These are phyloP conservation scores for Vombatus ursinus DNA, from an alignment of 2,113 vertebrate species.

Conservation along the genomic window DNA sequence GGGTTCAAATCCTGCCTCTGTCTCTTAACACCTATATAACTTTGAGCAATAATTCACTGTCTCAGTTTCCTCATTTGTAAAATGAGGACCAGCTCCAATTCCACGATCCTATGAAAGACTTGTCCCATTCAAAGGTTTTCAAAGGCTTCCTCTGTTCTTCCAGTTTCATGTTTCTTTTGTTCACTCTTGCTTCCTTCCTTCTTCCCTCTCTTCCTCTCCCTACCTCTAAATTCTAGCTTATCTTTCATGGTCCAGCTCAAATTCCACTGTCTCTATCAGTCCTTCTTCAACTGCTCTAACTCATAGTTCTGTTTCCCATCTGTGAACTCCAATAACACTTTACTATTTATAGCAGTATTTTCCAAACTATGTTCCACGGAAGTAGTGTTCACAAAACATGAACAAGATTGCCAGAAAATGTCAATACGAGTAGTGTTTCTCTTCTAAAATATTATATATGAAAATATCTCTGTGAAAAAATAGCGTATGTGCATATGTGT, in stretches of 20 bases:
- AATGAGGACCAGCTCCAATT: constrained; percentile 1
- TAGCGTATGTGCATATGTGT: background rate
- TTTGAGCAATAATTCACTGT: background rate
- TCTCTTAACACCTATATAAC: background rate
- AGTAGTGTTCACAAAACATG: background rate
- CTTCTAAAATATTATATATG: background rate
- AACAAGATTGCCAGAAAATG: background rate
- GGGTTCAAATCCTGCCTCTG: background rate
- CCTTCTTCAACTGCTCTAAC: constrained; percentile 25
- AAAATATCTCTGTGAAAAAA: constrained; percentile 25
- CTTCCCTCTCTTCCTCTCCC: background rate
- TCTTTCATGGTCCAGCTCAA: constrained; percentile 17
- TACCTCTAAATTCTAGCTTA: background rate
- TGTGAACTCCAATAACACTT: background rate
- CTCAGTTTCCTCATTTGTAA: constrained; percentile 30
- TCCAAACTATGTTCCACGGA: background rate
- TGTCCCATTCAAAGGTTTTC: background rate
- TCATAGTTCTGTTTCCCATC: background rate
- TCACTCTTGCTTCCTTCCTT: background rate
- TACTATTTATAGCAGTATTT: background rate
- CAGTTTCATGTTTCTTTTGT: background rate
- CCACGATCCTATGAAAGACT: background rate
- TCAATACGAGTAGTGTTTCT: background rate
- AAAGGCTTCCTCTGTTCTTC: background rate
- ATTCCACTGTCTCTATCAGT: background rate